Evolutionary conservation across 1,140 invertebrate species (phyloP).

Genomic region (Centruroides vittatus): DNA sequence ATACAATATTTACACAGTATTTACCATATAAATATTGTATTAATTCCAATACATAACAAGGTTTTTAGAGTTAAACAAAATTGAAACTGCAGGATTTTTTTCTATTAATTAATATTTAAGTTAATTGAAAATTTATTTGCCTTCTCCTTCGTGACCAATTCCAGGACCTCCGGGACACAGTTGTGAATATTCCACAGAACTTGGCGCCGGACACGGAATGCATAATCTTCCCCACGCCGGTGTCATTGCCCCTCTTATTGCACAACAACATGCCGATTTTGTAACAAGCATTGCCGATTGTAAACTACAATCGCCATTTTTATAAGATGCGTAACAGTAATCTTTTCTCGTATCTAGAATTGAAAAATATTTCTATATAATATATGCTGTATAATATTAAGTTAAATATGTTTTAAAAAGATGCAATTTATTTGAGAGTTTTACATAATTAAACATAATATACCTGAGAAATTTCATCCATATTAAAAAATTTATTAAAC

Average conservation of each 20-base stretch:
- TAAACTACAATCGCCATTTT: slow-evolving; percentile 59
- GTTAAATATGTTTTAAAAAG: neutral
- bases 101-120: too few species aligned
- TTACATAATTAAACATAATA: too few species aligned
- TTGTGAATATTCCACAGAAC: slow-evolving; percentile 50
- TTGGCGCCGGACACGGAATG: slow-evolving; percentile 54
- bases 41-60: too few species aligned
- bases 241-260: slow-evolving; percentile 47
- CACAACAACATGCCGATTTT: slow-evolving; percentile 71
- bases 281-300: slow-evolving; percentile 59
- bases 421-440: too few species aligned
- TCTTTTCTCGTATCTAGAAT: slow-evolving; percentile 57
- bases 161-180: slow-evolving; percentile 66
- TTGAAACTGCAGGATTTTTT: too few species aligned
- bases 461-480: too few species aligned
- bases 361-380: neutral
- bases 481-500: too few species aligned
- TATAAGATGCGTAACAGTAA: slow-evolving; percentile 64
- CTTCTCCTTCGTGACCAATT: slow-evolving; percentile 65
- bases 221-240: slow-evolving; percentile 72
- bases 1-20: too few species aligned
- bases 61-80: too few species aligned
- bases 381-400: neutral
- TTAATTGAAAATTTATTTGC: slow-evolving; percentile 23
- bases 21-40: too few species aligned